phyloP scores from a whole-genome alignment of 53 echinoderm and acorn worm species.

The Temnopleurus reevesii region DNA sequence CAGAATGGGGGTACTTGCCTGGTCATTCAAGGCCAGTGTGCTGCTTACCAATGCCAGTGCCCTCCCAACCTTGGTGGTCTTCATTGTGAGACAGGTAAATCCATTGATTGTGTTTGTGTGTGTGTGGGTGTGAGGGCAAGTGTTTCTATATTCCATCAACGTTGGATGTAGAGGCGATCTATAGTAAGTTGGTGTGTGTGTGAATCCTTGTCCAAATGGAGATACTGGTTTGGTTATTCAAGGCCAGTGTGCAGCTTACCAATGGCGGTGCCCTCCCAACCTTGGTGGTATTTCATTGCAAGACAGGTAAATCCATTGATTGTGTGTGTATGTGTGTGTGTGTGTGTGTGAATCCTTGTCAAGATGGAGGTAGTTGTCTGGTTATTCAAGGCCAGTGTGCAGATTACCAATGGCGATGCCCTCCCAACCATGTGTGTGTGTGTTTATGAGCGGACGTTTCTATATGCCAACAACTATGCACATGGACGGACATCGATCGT shows the following conservation, averaged over 20 bases:
- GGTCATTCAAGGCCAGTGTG: slow-evolving; percentile 63
- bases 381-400: slow-evolving; percentile 64
- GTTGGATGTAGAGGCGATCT: too few species aligned
- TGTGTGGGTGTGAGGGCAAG: too few species aligned
- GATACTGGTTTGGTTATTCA: slow-evolving; percentile 58
- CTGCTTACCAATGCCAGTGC: slow-evolving; percentile 77
- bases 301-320: slow-evolving; percentile 75
- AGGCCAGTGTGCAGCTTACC: slow-evolving; percentile 74
- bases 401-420: slow-evolving; percentile 76
- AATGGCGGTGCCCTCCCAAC: slow-evolving; percentile 67
- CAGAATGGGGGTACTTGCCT: slow-evolving; percentile 69
- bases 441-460: slow-evolving; percentile 70
- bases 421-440: slow-evolving; percentile 60
- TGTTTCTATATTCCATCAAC: too few species aligned
- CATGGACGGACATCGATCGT: too few species aligned
- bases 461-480: too few species aligned
- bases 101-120: neutral
- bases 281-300: slow-evolving; percentile 72
- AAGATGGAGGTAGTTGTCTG: slow-evolving; percentile 67
- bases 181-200: too few species aligned
- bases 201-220: slow-evolving; percentile 73
- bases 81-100: slow-evolving; percentile 76
- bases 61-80: slow-evolving; percentile 64
- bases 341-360: slow-evolving; percentile 72
- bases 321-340: too few species aligned